Percentiles rank a stretch among this genome's conserved stretches.
Conservation (phyloP, 2,797 vertebrate species). For the Poeciliopsis paucimaculata region DNA sequence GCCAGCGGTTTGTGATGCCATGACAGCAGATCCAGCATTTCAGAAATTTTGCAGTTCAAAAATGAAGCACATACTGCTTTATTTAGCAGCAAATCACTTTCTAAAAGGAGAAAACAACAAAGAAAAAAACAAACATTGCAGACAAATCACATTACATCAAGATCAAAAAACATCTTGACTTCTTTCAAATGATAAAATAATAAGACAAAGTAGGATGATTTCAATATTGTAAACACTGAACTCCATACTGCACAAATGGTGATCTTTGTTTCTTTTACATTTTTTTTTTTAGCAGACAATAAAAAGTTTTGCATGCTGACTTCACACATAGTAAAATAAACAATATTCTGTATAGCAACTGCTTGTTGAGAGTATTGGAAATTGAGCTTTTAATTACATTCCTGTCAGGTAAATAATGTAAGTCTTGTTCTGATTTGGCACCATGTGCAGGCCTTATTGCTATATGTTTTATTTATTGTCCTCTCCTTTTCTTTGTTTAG, state of each 20-base stretch:
- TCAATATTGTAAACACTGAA: neutral
- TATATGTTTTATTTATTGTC: slow-evolving; percentile 5
- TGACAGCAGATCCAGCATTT: slow-evolving; percentile 62
- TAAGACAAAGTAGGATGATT: neutral
- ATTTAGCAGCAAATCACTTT: no score
- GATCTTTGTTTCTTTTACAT: neutral
- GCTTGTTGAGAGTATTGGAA: neutral
- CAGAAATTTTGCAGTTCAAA: slow-evolving; percentile 43
- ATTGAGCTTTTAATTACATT: slow-evolving; percentile 14
- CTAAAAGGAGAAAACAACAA: no score
- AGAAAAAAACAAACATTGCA: slow-evolving; percentile 28
- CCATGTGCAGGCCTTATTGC: neutral
- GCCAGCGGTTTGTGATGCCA: slow-evolving; percentile 60
- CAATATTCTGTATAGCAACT: neutral
- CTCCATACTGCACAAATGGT: neutral
- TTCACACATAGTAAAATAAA: slow-evolving; percentile 22
- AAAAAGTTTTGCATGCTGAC: slow-evolving; percentile 1
- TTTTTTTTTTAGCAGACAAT: slow-evolving; percentile 5
- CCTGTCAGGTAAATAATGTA: neutral
- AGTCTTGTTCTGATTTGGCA: neutral
- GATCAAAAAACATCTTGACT: neutral
- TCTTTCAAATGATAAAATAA: slow-evolving; percentile 1
- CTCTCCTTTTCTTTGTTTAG: neutral
- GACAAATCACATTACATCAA: neutral
- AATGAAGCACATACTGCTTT: slow-evolving; percentile 34